These are phyloP conservation scores for Lucinisca nassula DNA, from an alignment of 2,888 invertebrate genomes.

Conservation along the genomic window DNA sequence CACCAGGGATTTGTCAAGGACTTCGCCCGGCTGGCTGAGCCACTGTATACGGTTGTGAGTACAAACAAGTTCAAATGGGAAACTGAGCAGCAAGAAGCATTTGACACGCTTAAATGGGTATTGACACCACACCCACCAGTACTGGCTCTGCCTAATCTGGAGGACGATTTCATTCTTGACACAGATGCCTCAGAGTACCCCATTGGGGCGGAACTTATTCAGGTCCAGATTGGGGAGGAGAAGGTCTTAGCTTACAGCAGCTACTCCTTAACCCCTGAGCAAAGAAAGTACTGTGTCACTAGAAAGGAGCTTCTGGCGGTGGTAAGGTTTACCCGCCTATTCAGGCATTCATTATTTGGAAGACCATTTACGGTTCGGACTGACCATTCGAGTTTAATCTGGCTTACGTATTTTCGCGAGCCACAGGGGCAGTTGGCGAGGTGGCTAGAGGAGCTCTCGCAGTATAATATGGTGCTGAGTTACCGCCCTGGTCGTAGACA, in stretches of 20 bases:
- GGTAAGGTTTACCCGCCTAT: slow-evolving; percentile 49
- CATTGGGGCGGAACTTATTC: too few species aligned
- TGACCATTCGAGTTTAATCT: slow-evolving; percentile 27
- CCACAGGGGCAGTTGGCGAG: slow-evolving; percentile 57
- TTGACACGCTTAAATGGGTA: background rate
- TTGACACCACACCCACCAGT: slow-evolving; percentile 33
- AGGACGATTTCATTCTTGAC: too few species aligned
- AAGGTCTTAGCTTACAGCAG: slow-evolving; percentile 59
- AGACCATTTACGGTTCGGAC: slow-evolving; percentile 45
- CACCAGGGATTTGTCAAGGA: slow-evolving; percentile 46
- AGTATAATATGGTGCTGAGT: background rate
- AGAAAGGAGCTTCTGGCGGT: slow-evolving; percentile 58
- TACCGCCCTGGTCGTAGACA: background rate
- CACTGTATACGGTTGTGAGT: slow-evolving; percentile 43
- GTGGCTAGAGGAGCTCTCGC: slow-evolving; percentile 28
- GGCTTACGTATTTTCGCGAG: slow-evolving; percentile 56
- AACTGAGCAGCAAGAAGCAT: slow-evolving; percentile 29
- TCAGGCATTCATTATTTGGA: slow-evolving; percentile 53
- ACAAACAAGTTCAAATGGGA: slow-evolving; percentile 41
- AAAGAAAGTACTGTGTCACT: slow-evolving; percentile 58
- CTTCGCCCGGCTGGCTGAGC: slow-evolving; percentile 23
- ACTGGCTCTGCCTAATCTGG: too few species aligned
- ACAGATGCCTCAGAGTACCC: too few species aligned
- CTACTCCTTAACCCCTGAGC: slow-evolving; percentile 36
- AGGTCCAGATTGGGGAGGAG: too few species aligned